Percentiles rank a stretch among this genome's conserved stretches.
phyloP scores from a whole-genome alignment of 2,888 invertebrate species.

The Agriotes lineatus region DNA sequence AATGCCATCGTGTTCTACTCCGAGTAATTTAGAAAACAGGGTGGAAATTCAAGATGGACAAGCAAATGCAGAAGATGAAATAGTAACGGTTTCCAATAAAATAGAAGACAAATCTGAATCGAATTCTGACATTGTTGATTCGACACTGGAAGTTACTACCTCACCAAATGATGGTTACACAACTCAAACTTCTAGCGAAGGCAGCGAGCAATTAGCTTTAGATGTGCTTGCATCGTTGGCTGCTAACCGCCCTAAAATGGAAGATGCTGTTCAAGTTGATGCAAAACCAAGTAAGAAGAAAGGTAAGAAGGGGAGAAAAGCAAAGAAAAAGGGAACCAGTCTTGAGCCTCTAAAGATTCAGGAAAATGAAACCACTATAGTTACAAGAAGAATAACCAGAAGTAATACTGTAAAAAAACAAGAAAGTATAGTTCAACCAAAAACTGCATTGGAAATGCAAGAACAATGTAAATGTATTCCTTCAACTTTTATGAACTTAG shows the following conservation, averaged over 20 bases:
- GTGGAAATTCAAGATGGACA: background rate
- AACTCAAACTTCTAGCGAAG: background rate
- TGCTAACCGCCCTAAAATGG: conserved; percentile 24
- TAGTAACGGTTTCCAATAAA: no score
- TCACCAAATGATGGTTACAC: background rate
- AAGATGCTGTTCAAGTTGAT: background rate
- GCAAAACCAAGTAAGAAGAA: background rate
- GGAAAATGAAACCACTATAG: background rate
- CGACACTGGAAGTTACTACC: background rate
- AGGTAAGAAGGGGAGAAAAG: background rate
- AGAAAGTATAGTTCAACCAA: background rate
- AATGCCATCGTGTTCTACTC: no score
- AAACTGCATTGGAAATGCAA: background rate
- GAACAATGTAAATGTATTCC: conserved; percentile 36
- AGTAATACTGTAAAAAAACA: conserved; percentile 4
- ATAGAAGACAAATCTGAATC: no score
- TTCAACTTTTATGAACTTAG: conserved; percentile 43
- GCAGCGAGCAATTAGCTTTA: conserved; percentile 8
- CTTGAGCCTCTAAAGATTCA: background rate
- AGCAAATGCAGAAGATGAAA: background rate
- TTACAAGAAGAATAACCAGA: conserved; percentile 29
- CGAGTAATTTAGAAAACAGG: no score
- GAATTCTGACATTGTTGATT: background rate
- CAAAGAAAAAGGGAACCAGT: background rate
- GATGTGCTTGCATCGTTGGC: conserved; percentile 22